These are phyloP conservation scores for Chroicocephalus ridibundus DNA, from an alignment of 2,113 vertebrate species.

Conservation along the genomic window DNA sequence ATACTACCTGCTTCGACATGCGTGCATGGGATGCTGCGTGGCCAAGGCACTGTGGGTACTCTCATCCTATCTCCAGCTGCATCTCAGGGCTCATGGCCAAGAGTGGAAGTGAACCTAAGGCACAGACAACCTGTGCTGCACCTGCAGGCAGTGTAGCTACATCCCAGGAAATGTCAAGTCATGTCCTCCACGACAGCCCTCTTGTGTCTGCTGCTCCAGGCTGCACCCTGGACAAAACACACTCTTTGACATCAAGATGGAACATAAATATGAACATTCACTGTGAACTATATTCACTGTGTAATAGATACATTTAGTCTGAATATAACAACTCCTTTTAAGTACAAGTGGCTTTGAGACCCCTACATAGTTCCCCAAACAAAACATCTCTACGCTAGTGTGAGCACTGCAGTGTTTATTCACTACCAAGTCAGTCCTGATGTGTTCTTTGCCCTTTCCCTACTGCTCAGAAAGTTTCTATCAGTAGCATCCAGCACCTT, in stretches of 20 bases:
- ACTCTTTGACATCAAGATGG: not conserved
- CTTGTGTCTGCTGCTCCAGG: not conserved
- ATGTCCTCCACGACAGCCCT: fast-evolving
- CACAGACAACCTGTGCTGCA: not conserved
- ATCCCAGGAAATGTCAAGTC: not conserved
- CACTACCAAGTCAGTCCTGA: not conserved
- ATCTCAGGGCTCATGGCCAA: not conserved
- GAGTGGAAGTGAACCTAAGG: not conserved
- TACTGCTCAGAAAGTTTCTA: not conserved
- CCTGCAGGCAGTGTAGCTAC: not conserved
- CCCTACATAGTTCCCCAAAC: fast-evolving
- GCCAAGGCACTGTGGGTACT: not conserved
- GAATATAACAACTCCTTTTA: not conserved
- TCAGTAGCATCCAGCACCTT: not conserved
- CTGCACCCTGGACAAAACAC: not conserved
- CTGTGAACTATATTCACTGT: not conserved
- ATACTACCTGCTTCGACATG: fast-evolving
- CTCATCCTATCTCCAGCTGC: not conserved
- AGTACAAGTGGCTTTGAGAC: not conserved
- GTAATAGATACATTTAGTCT: not conserved
- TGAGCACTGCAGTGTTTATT: not conserved
- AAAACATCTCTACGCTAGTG: not conserved
- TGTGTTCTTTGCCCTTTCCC: not conserved
- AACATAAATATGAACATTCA: not conserved
- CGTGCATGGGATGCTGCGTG: not conserved